These are phyloP conservation scores for Amphibalanus amphitrite DNA, from an alignment of 1,140 invertebrate genomes.

Conservation along the genomic window DNA sequence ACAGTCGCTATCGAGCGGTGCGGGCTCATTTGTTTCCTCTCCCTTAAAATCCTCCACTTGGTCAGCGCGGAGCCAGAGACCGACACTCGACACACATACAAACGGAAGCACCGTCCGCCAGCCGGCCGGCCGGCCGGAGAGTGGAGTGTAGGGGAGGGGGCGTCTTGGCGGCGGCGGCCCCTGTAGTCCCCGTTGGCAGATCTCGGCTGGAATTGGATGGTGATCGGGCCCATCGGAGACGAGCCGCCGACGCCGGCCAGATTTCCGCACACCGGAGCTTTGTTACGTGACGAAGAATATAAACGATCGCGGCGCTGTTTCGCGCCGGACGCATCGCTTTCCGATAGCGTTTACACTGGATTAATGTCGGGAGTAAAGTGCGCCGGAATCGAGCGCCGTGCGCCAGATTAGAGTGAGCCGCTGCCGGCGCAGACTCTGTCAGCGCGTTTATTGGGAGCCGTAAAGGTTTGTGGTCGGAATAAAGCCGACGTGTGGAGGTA, in stretches of 20 bases:
- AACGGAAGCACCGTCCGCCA: background rate
- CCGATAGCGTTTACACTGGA: constrained; percentile 1
- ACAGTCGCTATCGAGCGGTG: too few species aligned
- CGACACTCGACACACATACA: background rate
- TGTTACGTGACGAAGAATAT: constrained; percentile 1
- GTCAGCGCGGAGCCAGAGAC: too few species aligned
- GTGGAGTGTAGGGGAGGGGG: too few species aligned
- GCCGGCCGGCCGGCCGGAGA: too few species aligned
- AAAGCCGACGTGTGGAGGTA: background rate
- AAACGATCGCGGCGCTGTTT: background rate
- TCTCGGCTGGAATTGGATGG: background rate
- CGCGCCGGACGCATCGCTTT: background rate
- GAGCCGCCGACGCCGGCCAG: background rate
- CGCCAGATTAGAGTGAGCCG: background rate
- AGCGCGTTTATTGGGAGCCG: background rate
- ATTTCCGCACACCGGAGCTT: background rate
- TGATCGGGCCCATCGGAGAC: background rate
- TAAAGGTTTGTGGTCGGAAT: constrained; percentile 1
- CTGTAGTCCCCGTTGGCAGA: background rate
- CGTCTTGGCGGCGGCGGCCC: too few species aligned
- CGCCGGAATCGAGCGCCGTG: background rate
- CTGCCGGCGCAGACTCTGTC: background rate
- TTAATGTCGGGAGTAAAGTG: background rate
- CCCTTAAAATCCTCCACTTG: too few species aligned
- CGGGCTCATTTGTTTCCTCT: too few species aligned